A percentile compares a stretch with the other conserved stretches of the same genome.
Evolutionary conservation across 2,797 vertebrate species (phyloP).

Genomic region (Neosilurus mollespiculum): DNA sequence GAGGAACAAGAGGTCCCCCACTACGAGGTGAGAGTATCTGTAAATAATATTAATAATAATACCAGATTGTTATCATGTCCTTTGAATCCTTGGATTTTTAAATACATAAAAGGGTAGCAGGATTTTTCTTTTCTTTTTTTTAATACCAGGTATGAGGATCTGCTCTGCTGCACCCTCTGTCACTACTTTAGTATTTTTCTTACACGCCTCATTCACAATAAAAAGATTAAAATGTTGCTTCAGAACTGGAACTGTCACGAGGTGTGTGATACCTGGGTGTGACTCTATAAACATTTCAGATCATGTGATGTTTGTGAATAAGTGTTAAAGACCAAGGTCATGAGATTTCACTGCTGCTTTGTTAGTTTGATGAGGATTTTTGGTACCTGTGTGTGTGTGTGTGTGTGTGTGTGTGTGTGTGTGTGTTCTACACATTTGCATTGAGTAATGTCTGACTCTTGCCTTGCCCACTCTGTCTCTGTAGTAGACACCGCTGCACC

Average conservation of each 20-base stretch:
- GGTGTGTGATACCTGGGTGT: slow-evolving; percentile 30
- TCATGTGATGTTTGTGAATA: slow-evolving; percentile 31
- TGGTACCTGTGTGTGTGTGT: neutral
- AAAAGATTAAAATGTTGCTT: slow-evolving; percentile 12
- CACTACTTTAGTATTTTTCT: neutral
- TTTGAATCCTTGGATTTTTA: no score
- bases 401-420: slow-evolving; percentile 25
- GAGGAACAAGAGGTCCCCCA: slow-evolving; percentile 94
- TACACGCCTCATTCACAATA: slow-evolving; percentile 21
- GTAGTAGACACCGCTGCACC: slow-evolving; percentile 39
- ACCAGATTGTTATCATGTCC: neutral
- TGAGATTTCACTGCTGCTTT: neutral
- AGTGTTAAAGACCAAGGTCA: slow-evolving; percentile 7
- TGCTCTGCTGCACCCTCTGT: neutral
- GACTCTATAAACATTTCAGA: slow-evolving; percentile 15
- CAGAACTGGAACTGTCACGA: slow-evolving; percentile 18
- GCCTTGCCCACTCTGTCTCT: slow-evolving; percentile 28
- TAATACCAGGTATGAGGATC: neutral
- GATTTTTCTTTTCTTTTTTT: no score
- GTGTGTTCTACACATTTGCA: slow-evolving; percentile 33
- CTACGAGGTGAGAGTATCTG: slow-evolving; percentile 83
- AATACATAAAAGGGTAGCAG: neutral
- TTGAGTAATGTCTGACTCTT: slow-evolving; percentile 43
- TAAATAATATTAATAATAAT: neutral
- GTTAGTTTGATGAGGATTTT: neutral